Percentiles rank a stretch among this genome's conserved stretches.
phyloP scores from a whole-genome alignment of 2,888 invertebrate species.

The Aleiodes leptofemur region DNA sequence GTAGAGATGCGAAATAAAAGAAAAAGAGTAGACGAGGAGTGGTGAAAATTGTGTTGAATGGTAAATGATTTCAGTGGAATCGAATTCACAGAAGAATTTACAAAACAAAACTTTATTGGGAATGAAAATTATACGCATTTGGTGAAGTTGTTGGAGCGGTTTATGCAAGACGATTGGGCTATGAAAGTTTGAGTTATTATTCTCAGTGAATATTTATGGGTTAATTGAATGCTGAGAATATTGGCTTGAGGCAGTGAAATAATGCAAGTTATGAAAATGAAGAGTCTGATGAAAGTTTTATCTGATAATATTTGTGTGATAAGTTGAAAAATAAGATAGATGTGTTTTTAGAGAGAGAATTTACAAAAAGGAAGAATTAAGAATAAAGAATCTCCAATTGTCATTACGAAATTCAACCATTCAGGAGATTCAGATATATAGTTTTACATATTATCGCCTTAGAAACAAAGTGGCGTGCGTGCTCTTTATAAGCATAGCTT shows the following conservation, averaged over 20 bases:
- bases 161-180: constrained; percentile 30
- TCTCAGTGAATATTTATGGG: constrained; percentile 32
- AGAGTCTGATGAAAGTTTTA: no score
- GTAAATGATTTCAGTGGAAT: constrained; percentile 37
- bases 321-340: no score
- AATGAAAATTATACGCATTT: neutral
- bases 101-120: constrained; percentile 39
- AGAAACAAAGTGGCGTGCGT: no score
- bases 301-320: no score
- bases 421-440: no score
- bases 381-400: no score
- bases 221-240: neutral
- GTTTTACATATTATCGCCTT: no score
- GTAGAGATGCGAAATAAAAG: neutral
- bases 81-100: constrained; percentile 42
- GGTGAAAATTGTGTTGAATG: constrained; percentile 11
- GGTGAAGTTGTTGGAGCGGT: constrained; percentile 41
- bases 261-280: no score
- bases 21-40: constrained; percentile 12
- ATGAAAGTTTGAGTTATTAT: constrained; percentile 41
- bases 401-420: no score
- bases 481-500: no score
- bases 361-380: neutral
- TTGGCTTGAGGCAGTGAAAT: neutral
- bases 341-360: neutral